Base-by-base conservation (phyloP, 2,113 vertebrate species). In the Rhinolophus ferrumequinum region DNA sequence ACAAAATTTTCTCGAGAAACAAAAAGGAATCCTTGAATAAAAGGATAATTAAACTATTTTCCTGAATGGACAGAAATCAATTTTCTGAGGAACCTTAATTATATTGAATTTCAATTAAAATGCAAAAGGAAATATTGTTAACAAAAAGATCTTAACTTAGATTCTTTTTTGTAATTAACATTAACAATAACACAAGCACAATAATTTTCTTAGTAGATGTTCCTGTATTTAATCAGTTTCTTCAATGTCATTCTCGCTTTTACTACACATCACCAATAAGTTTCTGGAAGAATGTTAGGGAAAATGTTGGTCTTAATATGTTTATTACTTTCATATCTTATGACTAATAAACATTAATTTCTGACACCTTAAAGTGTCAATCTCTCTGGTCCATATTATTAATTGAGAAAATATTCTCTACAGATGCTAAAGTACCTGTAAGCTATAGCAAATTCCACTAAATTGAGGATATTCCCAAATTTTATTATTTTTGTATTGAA, bases 321-420 rank as follows among this genome's bases (percentile, higher is more conserved):
- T 95, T 94, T 87, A 79, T 75, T 79, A 83, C 77, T 95, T 81
- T 93, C 18, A 75, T 83, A 87, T 64, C 85, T 86, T 92, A 56
- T 62, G 8, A 52, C n/a, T 41, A 80, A 58, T 60, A 88, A 76
- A 87, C 76, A 92, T 4, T 2, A 86, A 92, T 60, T 95, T 72
- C 44, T 95, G 30, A 76, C 30, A 90, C 47, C 47, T 90, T 72
- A 64, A 18, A 75, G 93, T 41, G 64, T 38, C n/a, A 86, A 0
- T 64, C 86, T 83, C 67, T 58, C 90, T 93, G 76, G 47, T 30
- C 26, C 22, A 35, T 75, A 92, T 84, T 19, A 93, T 13, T 75
- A 69, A 22, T 0, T 73, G n/a, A 79, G 44, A 67, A 95, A 88
- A 80, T 4, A 88, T 41, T 28, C 77, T 93, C 50, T 33, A 79